Base-by-base conservation (phyloP, 2,888 invertebrate species). In the Temnothorax rugatulus region DNA sequence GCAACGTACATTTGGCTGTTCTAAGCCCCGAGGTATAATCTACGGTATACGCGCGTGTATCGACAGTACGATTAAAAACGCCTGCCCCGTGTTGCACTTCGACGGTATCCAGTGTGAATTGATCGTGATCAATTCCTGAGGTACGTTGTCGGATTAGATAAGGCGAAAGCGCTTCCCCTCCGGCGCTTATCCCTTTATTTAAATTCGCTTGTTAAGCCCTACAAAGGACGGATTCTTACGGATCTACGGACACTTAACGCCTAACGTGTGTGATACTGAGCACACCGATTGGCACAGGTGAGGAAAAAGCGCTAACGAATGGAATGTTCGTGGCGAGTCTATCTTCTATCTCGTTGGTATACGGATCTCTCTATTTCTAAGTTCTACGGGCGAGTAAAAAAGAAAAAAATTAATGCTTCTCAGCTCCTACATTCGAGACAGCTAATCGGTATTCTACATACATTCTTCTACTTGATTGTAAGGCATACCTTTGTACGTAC, bases 101-200 rank as follows among this genome's bases (percentile, higher is more conserved):
- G 82, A 86, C 86, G 84, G 86, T 88, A 90, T 90, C 88, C 79
- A 81, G 90, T 87, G 87, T 82, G 90, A 90, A 88, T 88, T 87
- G 90, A 90, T 87, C 87, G 44, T 66, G 69, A 87, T 84, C 85
- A 82, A 90, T 90, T 86, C 86, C 57, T 74, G 74, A 76, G 81
- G 61, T 84, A 73, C 81, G 84, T 73, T 41, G 9, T 75, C 84
- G 81, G 11, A 21, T 47, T 47, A 85, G 74, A 64, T 71, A 63
- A 69, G 8, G n/a, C 38, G 34, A 79, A 21, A 47, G 4, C 13
- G 50, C 66, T 61, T 71, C 21, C 47, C 34, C 44, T 44, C 5
- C 54, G n/a, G 29, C 69, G 18, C 64, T 64, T 38, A 9, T 52
- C 47, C 57, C 44, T 38, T 38, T 41, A 61, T 63, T 75, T 74